These are phyloP conservation scores for Streptopelia turtur DNA, from an alignment of 2,797 vertebrate species.

Conservation along the genomic window DNA sequence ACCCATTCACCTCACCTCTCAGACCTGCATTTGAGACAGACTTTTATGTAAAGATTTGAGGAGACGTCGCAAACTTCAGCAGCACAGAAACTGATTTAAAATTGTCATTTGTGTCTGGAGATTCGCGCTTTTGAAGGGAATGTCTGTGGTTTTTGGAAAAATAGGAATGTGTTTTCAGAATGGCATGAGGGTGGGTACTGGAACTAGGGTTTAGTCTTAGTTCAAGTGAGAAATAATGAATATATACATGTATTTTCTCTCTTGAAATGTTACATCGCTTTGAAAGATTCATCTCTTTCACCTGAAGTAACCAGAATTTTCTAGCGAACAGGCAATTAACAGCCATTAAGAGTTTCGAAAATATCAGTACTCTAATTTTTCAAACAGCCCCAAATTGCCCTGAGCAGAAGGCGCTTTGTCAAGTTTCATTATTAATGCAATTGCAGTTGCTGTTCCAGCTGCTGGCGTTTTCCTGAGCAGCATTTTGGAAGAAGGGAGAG, in stretches of 20 bases:
- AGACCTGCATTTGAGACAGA: neutral
- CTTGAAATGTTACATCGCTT: neutral
- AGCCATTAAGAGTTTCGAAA: neutral
- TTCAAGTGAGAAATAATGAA: neutral
- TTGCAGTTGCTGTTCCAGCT: neutral
- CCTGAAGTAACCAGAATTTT: neutral
- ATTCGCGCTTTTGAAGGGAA: neutral
- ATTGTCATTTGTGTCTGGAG: neutral
- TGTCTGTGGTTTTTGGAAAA: neutral
- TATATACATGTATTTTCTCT: fast-evolving
- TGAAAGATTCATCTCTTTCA: neutral
- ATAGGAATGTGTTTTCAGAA: neutral
- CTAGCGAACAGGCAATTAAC: neutral
- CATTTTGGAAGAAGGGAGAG: neutral
- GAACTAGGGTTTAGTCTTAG: neutral
- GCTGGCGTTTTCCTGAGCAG: neutral
- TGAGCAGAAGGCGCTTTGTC: neutral
- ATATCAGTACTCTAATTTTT: neutral
- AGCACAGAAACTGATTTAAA: too few relatives aligned
- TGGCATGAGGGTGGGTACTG: fast-evolving
- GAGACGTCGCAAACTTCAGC: neutral
- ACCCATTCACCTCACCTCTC: neutral
- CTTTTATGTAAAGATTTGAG: neutral
- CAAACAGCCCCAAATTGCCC: neutral
- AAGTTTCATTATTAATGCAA: neutral